These are phyloP conservation scores for Chrysotoxum bicinctum DNA, from an alignment of 2,888 invertebrate genomes.

Conservation along the genomic window DNA sequence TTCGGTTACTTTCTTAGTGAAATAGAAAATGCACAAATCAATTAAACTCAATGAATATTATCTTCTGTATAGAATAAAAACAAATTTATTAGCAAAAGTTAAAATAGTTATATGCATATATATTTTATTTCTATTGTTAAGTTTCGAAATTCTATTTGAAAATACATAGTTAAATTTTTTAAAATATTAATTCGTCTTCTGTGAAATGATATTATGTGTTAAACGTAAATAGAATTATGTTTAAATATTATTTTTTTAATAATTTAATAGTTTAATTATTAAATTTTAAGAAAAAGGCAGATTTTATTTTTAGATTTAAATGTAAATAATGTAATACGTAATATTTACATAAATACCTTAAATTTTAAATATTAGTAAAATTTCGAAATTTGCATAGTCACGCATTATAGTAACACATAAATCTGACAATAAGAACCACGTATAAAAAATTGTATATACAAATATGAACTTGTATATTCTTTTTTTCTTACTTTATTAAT, in stretches of 20 bases:
- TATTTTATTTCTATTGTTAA: constrained; percentile 40
- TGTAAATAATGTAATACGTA: constrained; percentile 14
- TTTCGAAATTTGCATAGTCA: constrained; percentile 17
- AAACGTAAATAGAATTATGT: constrained; percentile 8
- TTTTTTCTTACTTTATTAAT: not conserved
- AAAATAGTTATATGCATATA: no score
- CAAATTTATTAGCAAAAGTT: not conserved
- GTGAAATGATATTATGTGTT: constrained; percentile 19
- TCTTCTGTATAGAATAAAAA: constrained; percentile 1
- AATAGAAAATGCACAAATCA: constrained; percentile 55
- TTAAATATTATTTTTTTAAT: not conserved
- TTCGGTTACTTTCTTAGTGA: constrained; percentile 36
- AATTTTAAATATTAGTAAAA: not conserved
- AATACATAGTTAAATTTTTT: not conserved
- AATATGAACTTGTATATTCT: not conserved
- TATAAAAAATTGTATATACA: constrained; percentile 2
- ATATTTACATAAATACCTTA: not conserved
- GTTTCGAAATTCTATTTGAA: constrained; percentile 14
- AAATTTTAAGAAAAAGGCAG: not conserved
- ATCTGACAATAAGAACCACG: constrained; percentile 29
- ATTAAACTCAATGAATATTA: not conserved
- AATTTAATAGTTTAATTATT: not conserved
- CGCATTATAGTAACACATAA: constrained; percentile 7
- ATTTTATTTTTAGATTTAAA: not conserved
- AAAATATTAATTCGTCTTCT: not conserved